Conservation (phyloP, 2,797 vertebrate species). For the Liparis tanakae region DNA sequence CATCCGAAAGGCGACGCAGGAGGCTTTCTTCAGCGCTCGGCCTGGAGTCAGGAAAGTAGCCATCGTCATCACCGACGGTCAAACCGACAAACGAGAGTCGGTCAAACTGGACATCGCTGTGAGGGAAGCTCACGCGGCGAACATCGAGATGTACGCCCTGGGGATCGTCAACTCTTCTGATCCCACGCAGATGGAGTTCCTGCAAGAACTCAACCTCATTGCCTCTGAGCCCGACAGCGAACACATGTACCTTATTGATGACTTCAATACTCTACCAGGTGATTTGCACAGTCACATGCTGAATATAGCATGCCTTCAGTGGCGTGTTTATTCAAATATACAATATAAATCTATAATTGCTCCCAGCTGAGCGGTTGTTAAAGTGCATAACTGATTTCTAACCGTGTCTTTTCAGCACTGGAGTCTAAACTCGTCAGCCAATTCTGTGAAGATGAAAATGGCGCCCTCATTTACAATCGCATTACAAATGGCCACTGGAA, state of each 20-base stretch:
- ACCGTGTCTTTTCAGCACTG: constrained; percentile 77
- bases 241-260: constrained; percentile 93
- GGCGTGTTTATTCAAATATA: not conserved
- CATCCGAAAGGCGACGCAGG: constrained; percentile 90
- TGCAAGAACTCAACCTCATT: constrained; percentile 90
- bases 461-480: constrained; percentile 87
- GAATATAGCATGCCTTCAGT: constrained; percentile 1
- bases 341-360: not conserved
- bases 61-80: constrained; percentile 92
- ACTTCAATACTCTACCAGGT: constrained; percentile 93
- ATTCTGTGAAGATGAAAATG: constrained; percentile 94
- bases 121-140: constrained; percentile 90
- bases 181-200: constrained; percentile 88
- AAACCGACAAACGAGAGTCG: constrained; percentile 90
- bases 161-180: constrained; percentile 91
- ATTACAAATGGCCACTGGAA: constrained; percentile 80
- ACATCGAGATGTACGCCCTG: constrained; percentile 93
- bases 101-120: constrained; percentile 89
- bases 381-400: constrained; percentile 1
- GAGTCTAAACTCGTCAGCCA: constrained; percentile 91
- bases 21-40: constrained; percentile 89
- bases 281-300: constrained; percentile 28
- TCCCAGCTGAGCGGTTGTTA: constrained; percentile 3
- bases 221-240: constrained; percentile 92
- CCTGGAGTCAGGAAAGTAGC: constrained; percentile 91